A percentile compares a stretch with the other conserved stretches of the same genome.
Evolutionary conservation across 37 sponge, comb jelly and placozoan species (phyloP).

Genomic region (Hexactinellida sp.): DNA sequence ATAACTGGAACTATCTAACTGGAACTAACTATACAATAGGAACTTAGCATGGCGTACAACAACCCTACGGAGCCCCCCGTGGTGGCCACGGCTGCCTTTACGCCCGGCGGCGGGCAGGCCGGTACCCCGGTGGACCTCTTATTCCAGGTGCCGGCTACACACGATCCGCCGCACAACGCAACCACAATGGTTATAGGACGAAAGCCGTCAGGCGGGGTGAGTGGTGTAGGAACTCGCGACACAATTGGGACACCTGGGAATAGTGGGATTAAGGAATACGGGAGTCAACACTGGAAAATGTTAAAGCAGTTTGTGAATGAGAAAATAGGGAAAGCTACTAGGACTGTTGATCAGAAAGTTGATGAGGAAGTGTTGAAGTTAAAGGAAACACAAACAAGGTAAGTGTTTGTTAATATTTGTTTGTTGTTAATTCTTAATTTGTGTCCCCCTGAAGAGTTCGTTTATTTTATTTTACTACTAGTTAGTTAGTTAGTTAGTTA

Average conservation of each 20-base stretch:
- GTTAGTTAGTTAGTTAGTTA: too few relatives aligned
- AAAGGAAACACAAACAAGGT: conserved; percentile 50
- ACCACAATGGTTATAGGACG: background rate
- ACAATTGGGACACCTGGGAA: background rate
- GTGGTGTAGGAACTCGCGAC: background rate
- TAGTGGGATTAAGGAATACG: background rate
- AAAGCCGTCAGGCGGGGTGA: background rate
- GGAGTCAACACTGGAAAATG: background rate
- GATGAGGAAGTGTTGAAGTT: conserved; percentile 43
- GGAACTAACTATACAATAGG: too few relatives aligned
- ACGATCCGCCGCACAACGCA: conserved; percentile 1
- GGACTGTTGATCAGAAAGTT: conserved; percentile 62
- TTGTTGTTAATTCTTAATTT: too few relatives aligned
- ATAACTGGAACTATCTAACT: too few relatives aligned
- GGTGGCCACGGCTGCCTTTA: background rate
- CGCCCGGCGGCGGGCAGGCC: background rate
- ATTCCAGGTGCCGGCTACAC: conserved; percentile 5
- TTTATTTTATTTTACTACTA: too few relatives aligned
- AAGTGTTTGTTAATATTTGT: background rate
- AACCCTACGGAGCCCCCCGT: background rate
- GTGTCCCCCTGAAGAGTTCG: too few relatives aligned
- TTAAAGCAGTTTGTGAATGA: conserved; percentile 67
- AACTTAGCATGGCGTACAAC: background rate
- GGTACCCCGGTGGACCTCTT: background rate
- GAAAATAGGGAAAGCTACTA: conserved; percentile 42